phyloP scores from a whole-genome alignment of 2,888 invertebrate genomes.

The Agriopis aurantiaria region DNA sequence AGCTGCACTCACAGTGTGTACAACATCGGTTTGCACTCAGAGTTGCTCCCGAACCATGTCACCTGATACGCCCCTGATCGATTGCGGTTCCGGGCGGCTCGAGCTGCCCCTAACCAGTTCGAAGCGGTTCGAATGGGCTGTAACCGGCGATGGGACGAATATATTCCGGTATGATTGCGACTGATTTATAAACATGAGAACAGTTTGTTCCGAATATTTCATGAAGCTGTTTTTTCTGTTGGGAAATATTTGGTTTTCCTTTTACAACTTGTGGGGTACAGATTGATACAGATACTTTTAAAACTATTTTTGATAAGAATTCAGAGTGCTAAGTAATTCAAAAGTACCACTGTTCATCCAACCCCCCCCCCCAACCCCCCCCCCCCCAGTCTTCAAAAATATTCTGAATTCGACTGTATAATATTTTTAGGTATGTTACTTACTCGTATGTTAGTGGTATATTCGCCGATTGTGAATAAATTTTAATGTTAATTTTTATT shows the following conservation, averaged over 20 bases:
- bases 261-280: background rate
- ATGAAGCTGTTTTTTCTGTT: constrained; percentile 20
- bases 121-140: constrained; percentile 19
- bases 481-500: too few relatives aligned
- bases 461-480: too few relatives aligned
- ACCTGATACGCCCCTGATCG: constrained; percentile 26
- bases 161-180: constrained; percentile 32
- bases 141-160: constrained; percentile 25
- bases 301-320: background rate
- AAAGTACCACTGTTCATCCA: too few relatives aligned
- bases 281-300: background rate
- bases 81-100: constrained; percentile 22
- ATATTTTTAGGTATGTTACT: too few relatives aligned
- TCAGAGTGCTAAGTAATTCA: too few relatives aligned
- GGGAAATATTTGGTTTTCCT: constrained; percentile 11
- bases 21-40: constrained; percentile 31
- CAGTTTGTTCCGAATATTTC: constrained; percentile 31
- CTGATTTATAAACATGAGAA: constrained; percentile 37
- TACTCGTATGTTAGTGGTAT: too few relatives aligned
- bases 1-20: background rate
- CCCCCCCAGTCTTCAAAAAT: too few relatives aligned
- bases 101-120: constrained; percentile 20
- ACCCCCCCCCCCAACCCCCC: too few relatives aligned
- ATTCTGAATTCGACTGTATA: too few relatives aligned
- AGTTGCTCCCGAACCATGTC: constrained; percentile 19